Evolutionary conservation across 2,888 invertebrate genomes (phyloP), one percentile per base, ranked within the genome.

Genomic region (Acheta domesticus): DNA sequence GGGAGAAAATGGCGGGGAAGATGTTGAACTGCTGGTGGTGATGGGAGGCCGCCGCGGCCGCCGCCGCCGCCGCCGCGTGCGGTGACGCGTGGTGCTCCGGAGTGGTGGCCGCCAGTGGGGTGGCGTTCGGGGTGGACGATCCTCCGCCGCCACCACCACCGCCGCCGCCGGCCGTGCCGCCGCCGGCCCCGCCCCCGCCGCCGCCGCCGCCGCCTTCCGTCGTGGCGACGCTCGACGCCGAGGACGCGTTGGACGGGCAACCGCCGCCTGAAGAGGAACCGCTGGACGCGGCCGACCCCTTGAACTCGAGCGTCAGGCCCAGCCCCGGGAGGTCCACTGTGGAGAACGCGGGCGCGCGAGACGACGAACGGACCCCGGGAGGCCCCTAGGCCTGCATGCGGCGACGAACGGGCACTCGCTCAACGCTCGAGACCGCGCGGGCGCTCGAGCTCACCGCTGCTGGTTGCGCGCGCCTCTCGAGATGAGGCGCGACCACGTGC

Each of bases 1-100:
- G 90, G 89, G 95, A 95, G 88, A 96, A 96, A 86, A 95, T 95
- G 82, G 95, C 95, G 84, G 95, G 95, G 88, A 96, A 95, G 85
- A 96, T 96, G 89, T 95, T 95, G 89, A 95, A 95, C 89, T 95
- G 95, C 86, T 94, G 94, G 83, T 82, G 81, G 20, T 82, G 82
- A 49, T 92, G 92, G 84, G 91, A 90, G 80, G 87, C 84, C 20
- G 82, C 82, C 75, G 82, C 82, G 74, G 81, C 80, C 62, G 81
- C 79, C 76, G 81, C 80, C 80, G 81, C 82, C 81, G 82, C 82
- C 80, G 80, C 79, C 82, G 81, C 80, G 87, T 85, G 86, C 75
- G 50, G 78, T n/a, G 75, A 48, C 16, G 77, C 75, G 20, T 48
- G 75, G 14, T 36, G 21, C 75, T 74, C 77, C 36, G 50, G 77